phyloP scores from a whole-genome alignment of 2,797 vertebrate species.

The Hippopotamyrus pictus region DNA sequence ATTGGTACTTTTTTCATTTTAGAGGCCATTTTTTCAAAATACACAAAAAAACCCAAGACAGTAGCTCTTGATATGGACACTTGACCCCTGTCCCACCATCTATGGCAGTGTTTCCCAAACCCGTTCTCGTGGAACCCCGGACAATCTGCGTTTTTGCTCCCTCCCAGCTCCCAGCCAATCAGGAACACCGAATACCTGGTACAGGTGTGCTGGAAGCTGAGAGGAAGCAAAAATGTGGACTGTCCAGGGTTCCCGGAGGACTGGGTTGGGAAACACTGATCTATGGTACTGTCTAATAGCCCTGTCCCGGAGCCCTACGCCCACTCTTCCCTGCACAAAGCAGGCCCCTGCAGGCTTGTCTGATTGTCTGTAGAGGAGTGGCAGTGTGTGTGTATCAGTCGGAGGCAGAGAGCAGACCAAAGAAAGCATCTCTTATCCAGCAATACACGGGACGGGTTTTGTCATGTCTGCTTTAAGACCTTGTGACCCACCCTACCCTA shows the following conservation, averaged over 20 bases:
- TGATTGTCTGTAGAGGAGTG: not conserved
- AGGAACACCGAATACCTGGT: not conserved
- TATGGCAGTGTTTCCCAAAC: not conserved
- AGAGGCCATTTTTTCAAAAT: slow-evolving; percentile 14
- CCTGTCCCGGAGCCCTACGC: not conserved
- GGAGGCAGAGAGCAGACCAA: not conserved
- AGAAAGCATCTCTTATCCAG: not conserved
- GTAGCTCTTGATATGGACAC: not conserved
- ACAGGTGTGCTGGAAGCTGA: not conserved
- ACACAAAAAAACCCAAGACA: slow-evolving; percentile 1
- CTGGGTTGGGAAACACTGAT: not conserved
- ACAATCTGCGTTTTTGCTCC: not conserved
- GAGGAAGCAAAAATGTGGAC: not conserved
- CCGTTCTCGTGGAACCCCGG: not conserved
- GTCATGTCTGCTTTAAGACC: not conserved
- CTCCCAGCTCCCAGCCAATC: not conserved
- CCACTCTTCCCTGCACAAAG: not conserved
- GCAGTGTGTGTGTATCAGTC: not conserved
- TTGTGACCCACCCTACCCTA: not conserved
- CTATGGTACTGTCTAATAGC: not conserved
- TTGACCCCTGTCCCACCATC: not conserved
- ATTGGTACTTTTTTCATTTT: slow-evolving; percentile 6
- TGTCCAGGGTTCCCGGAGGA: not conserved
- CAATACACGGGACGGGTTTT: not conserved
- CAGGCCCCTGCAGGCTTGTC: not conserved